A percentile compares a stretch with the other conserved stretches of the same genome.
Conservation (phyloP, 1,140 invertebrate species). For the Tetramorium simillimum region DNA sequence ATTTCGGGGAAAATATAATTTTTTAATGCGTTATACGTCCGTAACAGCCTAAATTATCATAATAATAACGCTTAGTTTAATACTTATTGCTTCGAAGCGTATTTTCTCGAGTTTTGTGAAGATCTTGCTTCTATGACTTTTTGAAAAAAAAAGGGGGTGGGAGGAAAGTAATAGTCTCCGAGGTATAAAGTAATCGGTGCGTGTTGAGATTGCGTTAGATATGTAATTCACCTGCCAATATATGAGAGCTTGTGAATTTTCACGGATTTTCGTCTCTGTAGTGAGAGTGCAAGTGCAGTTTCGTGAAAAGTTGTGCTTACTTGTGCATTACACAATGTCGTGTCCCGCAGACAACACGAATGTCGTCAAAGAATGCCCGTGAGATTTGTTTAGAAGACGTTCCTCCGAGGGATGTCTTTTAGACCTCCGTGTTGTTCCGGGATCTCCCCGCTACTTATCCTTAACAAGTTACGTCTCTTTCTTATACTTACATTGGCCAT, state of each 20-base stretch:
- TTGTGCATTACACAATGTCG: conserved; percentile 50
- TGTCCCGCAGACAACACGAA: background rate
- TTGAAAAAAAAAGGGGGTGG: background rate
- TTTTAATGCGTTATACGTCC: conserved; percentile 41
- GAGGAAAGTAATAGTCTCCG: background rate
- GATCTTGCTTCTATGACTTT: conserved; percentile 27
- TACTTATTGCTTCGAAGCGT: conserved; percentile 75
- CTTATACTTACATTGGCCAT: conserved; percentile 69
- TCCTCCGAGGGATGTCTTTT: background rate
- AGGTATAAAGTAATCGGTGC: conserved; percentile 14
- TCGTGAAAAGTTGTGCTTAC: conserved; percentile 37
- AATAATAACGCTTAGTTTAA: conserved; percentile 65
- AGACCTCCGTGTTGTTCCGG: background rate
- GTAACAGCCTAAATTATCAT: conserved; percentile 64
- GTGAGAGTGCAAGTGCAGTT: background rate
- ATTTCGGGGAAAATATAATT: conserved; percentile 64
- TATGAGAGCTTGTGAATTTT: conserved; percentile 30
- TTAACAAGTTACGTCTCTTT: conserved; percentile 23
- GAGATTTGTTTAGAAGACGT: background rate
- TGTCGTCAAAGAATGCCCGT: background rate
- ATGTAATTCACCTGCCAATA: conserved; percentile 57
- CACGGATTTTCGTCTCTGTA: conserved; percentile 1
- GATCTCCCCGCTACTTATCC: conserved; percentile 8
- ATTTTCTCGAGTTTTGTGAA: conserved; percentile 63
- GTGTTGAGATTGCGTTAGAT: conserved; percentile 31